Percentiles rank a stretch among this genome's conserved stretches.
Evolutionary conservation across 1,140 invertebrate species (phyloP).

Genomic region (Brachionus calyciflorus): DNA sequence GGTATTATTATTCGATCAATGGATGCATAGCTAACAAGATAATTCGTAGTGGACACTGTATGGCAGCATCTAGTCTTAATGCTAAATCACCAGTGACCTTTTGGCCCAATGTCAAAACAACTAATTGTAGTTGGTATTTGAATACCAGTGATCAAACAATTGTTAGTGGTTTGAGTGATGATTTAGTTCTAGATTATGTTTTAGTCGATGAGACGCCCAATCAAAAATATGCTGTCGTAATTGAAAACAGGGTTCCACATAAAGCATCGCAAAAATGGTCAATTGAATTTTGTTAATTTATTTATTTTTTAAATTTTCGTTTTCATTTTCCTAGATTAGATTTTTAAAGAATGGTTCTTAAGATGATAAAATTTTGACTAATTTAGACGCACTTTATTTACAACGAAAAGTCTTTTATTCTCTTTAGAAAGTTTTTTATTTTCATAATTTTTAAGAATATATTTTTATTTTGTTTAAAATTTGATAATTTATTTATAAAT

Average conservation of each 20-base stretch:
- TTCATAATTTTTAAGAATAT: too few species aligned
- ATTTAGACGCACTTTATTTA: too few species aligned
- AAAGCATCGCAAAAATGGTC: slow-evolving; percentile 45
- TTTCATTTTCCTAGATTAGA: not conserved
- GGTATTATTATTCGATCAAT: slow-evolving; percentile 44
- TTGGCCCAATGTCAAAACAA: slow-evolving; percentile 46
- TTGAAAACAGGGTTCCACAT: not conserved
- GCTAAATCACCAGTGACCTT: slow-evolving; percentile 37
- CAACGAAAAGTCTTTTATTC: too few species aligned
- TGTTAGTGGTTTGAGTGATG: slow-evolving; percentile 42
- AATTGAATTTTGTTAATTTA: slow-evolving; percentile 39
- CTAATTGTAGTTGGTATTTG: slow-evolving; percentile 46
- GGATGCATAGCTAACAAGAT: slow-evolving; percentile 43
- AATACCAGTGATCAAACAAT: slow-evolving; percentile 21
- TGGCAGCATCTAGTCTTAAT: slow-evolving; percentile 39
- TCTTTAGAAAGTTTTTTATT: too few species aligned
- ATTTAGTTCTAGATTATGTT: slow-evolving; percentile 20
- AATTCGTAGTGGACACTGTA: slow-evolving; percentile 40
- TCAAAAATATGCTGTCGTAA: slow-evolving; percentile 32
- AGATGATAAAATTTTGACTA: too few species aligned
- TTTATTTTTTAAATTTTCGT: not conserved
- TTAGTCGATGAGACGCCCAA: not conserved
- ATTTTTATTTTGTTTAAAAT: too few species aligned
- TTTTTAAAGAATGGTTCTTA: too few species aligned
- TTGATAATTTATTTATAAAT: too few species aligned